phyloP scores from a whole-genome alignment of 2,113 vertebrate species.

The Pangasianodon hypophthalmus region DNA sequence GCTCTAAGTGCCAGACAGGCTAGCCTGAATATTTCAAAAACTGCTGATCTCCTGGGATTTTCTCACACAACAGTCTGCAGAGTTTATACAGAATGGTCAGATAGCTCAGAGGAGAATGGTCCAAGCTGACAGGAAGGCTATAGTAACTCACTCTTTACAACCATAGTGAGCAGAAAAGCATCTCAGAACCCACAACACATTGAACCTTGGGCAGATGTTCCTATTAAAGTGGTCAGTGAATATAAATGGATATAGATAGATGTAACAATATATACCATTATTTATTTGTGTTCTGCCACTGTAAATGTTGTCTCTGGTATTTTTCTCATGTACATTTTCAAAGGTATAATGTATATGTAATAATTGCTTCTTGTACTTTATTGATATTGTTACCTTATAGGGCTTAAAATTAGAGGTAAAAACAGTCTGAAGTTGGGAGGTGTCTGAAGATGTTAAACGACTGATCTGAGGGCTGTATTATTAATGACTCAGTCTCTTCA shows the following conservation, averaged over 20 bases:
- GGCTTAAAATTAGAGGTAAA: neutral
- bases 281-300: conserved; percentile 14
- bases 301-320: neutral
- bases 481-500: conserved; percentile 25
- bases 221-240: neutral
- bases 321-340: neutral
- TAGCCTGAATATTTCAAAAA: neutral
- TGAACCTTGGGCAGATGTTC: neutral
- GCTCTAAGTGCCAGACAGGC: neutral
- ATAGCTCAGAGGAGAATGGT: neutral
- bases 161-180: neutral
- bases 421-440: neutral
- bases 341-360: conserved; percentile 19
- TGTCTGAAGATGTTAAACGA: conserved; percentile 15
- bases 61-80: neutral
- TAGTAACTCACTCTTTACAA: neutral
- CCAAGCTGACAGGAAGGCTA: neutral
- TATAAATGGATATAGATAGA: neutral
- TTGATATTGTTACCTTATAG: neutral
- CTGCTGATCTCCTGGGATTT: neutral
- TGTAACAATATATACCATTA: neutral
- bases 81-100: neutral
- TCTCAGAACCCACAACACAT: neutral
- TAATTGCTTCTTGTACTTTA: conserved; percentile 9
- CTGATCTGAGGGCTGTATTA: conserved; percentile 11